Evolutionary conservation across 2,797 vertebrate genomes (phyloP).

Genomic region (Poliocrania exsul): DNA sequence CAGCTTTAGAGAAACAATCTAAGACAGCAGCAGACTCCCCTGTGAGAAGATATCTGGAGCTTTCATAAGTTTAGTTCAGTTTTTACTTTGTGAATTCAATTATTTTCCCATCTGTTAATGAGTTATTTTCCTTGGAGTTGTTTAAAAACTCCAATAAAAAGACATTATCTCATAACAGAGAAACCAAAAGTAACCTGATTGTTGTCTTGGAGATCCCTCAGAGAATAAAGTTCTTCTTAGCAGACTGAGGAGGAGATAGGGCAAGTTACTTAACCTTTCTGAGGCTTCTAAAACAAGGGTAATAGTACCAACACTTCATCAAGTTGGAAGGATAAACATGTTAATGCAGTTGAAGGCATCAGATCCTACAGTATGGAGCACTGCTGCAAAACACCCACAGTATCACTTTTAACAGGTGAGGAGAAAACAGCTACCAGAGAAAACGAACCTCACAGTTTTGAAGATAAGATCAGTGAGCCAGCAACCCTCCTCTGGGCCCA

Average conservation of each 20-base stretch:
- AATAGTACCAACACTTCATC: not conserved
- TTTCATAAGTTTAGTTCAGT: constrained; percentile 48
- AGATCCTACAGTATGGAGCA: not conserved
- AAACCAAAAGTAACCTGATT: not conserved
- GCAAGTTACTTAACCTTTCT: not conserved
- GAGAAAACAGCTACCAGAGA: not conserved
- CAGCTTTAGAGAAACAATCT: constrained; percentile 53
- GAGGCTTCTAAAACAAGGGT: not conserved
- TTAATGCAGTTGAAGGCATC: not conserved
- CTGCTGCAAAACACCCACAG: not conserved
- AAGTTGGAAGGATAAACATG: not conserved
- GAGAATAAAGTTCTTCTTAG: not conserved
- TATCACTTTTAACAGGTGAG: not conserved
- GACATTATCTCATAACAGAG: not conserved
- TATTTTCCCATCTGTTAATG: constrained; percentile 56
- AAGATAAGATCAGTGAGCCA: not conserved
- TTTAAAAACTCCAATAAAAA: constrained; percentile 58
- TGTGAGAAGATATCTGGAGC: constrained; percentile 44
- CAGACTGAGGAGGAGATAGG: not conserved
- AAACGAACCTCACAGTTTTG: not conserved
- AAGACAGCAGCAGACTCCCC: constrained; percentile 44
- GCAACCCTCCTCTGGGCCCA: not conserved
- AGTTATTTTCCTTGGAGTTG: constrained; percentile 56
- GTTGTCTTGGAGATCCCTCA: not conserved
- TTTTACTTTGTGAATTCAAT: constrained; percentile 57